Percentiles rank a stretch among this genome's conserved stretches.
Evolutionary conservation across 2,797 vertebrate genomes (phyloP).

Genomic region (Hippoglossus hippoglossus): DNA sequence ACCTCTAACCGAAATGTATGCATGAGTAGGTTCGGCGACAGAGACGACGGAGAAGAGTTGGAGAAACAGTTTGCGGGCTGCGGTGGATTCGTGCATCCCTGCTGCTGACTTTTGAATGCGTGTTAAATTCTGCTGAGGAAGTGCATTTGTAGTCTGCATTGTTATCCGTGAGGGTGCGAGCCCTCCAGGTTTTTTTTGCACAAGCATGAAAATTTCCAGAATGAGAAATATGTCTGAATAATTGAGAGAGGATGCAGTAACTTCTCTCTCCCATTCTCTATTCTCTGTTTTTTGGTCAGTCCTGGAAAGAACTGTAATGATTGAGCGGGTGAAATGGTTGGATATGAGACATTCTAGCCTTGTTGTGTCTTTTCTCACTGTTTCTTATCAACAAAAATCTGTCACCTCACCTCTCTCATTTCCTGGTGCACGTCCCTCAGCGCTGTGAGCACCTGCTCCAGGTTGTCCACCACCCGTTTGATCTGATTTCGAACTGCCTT

Average conservation of each 20-base stretch:
- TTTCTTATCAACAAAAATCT: not conserved
- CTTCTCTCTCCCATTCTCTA: slow-evolving; percentile 11
- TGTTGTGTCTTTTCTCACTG: not conserved
- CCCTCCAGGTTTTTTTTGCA: slow-evolving; percentile 43
- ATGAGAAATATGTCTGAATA: slow-evolving; percentile 35
- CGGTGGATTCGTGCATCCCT: slow-evolving; percentile 32
- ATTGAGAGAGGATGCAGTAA: slow-evolving; percentile 30
- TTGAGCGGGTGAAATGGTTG: not conserved
- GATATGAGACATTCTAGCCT: not conserved
- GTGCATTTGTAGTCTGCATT: slow-evolving; percentile 52
- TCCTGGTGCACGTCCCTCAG: slow-evolving; percentile 85
- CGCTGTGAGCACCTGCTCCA: slow-evolving; percentile 82
- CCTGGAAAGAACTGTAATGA: slow-evolving; percentile 9
- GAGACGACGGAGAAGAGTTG: slow-evolving; percentile 32
- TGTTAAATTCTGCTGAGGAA: slow-evolving; percentile 71
- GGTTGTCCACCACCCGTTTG: slow-evolving; percentile 81
- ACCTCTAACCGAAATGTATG: slow-evolving; percentile 33
- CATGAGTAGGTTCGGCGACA: slow-evolving; percentile 33
- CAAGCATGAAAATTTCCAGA: slow-evolving; percentile 47
- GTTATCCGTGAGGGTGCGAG: slow-evolving; percentile 55
- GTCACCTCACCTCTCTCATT: slow-evolving; percentile 85
- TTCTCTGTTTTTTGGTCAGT: not conserved
- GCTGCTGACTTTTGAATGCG: slow-evolving; percentile 67
- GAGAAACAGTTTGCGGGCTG: slow-evolving; percentile 46
- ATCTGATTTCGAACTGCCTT: slow-evolving; percentile 84